Conservation (phyloP, 2,113 vertebrate species). For the Circaetus cinerascens region DNA sequence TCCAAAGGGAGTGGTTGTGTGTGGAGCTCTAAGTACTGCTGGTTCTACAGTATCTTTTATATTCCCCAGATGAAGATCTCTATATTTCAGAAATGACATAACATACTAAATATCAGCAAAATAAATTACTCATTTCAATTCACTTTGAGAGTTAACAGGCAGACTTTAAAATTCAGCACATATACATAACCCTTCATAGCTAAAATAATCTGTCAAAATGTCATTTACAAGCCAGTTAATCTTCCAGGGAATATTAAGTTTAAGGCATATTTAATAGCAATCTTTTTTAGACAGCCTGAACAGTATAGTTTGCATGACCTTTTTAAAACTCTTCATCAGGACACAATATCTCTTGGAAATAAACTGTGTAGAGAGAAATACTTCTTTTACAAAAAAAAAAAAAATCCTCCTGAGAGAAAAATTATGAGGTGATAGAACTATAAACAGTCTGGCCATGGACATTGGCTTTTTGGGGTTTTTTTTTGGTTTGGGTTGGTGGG, state of each 20-base stretch:
- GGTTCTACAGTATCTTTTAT: background rate
- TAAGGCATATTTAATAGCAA: background rate
- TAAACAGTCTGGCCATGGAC: background rate
- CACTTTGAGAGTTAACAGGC: background rate
- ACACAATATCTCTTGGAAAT: background rate
- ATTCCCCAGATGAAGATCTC: background rate
- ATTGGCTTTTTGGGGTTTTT: background rate
- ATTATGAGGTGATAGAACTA: background rate
- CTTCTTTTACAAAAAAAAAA: background rate
- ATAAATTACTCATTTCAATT: background rate
- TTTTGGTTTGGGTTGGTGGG: no score
- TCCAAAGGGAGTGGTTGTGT: background rate
- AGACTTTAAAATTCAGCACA: constrained; percentile 1
- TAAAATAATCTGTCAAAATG: constrained; percentile 26
- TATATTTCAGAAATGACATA: background rate
- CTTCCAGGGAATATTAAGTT: constrained; percentile 7
- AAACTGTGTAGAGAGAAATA: background rate
- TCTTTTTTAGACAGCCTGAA: background rate
- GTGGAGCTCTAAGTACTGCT: background rate
- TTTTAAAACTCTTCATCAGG: background rate
- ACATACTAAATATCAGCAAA: background rate
- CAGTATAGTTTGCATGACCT: background rate
- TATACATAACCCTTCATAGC: background rate
- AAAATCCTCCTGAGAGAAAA: background rate
- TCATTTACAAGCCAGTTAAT: background rate